Base-by-base conservation (phyloP, 2,113 vertebrate species). In the Pterocles gutturalis region DNA sequence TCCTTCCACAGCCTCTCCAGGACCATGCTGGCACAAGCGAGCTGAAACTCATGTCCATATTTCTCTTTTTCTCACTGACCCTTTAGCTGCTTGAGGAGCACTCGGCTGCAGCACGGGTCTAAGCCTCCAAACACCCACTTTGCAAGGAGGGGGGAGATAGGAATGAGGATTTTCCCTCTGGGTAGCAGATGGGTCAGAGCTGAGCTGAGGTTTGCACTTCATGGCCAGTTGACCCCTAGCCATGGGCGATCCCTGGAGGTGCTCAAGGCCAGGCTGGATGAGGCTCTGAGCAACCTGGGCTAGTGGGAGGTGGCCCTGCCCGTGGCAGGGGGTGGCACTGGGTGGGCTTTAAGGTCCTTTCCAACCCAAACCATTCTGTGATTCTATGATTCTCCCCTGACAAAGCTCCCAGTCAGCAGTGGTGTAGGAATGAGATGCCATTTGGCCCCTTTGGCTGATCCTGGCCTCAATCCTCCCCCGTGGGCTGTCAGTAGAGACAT, bases 11-110 rank as follows among this genome's bases (percentile, higher is more conserved):
- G 38, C 13, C 18, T 85, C 65, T 3, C 43, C 48, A 26, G 53
- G 38, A 31, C 25, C 19, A 10, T 7, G 19, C 54, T 70, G 88
- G 34, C 55, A 87, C 3, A 10, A 38, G 19, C 0, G 0, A 58
- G 13, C 11, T 49, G 49, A n/a, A 72, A 36, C 7, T 53, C 3
- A 1, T 33, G 28, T 17, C 57, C 17, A 0, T 4, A 22, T 65
- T 78, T 77, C 46, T 69, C 17, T 55, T 86, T 77, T 21, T 66
- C 25, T 41, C 43, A 3, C 7, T 45, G n/a, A 19, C 31, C 34
- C 38, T 21, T 57, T 6, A 64, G 25, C 14, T 46, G 0, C 4
- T 5, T 17, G 38, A 76, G 81, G n/a, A 86, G 17, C 34, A 5
- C 3, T 20, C 33, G 41, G 46, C 24, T 71, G 18, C 45, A 41